Evolutionary conservation across 1,140 invertebrate genomes (phyloP).

Genomic region (Bombyx mandarina): DNA sequence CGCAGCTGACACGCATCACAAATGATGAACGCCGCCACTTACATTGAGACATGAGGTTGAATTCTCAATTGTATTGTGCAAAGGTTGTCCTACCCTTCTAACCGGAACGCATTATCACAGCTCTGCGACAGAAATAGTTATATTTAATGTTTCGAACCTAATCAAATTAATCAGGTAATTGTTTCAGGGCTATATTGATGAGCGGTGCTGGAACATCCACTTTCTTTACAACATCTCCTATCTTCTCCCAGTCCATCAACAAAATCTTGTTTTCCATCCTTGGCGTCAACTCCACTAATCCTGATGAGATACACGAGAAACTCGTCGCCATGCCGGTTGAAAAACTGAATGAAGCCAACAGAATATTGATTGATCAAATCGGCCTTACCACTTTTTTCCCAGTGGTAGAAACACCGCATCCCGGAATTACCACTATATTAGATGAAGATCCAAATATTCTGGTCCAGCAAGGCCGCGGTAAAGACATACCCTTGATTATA

Average conservation of each 20-base stretch:
- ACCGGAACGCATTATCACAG: no score
- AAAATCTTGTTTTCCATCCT: constrained; percentile 26
- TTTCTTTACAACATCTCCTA: constrained; percentile 38
- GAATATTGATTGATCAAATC: constrained; percentile 25
- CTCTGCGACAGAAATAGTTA: no score
- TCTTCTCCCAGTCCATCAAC: constrained; percentile 27
- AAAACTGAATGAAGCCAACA: constrained; percentile 35
- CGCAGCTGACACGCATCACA: no score
- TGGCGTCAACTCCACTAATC: constrained; percentile 33
- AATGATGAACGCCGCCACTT: no score
- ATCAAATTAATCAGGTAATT: not conserved
- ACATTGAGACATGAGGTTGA: no score
- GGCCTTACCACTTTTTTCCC: constrained; percentile 40
- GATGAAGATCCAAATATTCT: constrained; percentile 44
- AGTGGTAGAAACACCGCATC: constrained; percentile 34
- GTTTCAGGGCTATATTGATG: constrained; percentile 49
- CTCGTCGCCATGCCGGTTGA: constrained; percentile 34
- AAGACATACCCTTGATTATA: constrained; percentile 38
- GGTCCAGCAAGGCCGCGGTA: constrained; percentile 31
- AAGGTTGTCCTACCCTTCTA: no score
- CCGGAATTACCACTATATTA: constrained; percentile 36
- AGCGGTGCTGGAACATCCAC: constrained; percentile 35
- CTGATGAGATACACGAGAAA: constrained; percentile 31
- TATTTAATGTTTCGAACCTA: no score
- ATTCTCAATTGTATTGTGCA: no score